These are phyloP conservation scores for Myathropa florea DNA, from an alignment of 2,888 invertebrate genomes.

Conservation along the genomic window DNA sequence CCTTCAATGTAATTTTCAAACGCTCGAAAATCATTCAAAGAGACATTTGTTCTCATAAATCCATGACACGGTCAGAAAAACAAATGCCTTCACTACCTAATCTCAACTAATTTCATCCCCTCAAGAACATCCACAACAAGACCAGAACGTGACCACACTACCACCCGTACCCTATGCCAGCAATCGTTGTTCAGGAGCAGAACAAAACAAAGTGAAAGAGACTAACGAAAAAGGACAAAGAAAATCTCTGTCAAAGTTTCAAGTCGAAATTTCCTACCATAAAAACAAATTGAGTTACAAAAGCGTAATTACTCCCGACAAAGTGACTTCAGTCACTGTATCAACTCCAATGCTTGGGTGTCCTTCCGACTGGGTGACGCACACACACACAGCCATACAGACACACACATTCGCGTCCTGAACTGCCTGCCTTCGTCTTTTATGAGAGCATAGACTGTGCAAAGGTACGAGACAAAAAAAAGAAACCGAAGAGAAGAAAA, in stretches of 20 bases:
- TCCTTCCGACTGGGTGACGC: slow-evolving; percentile 6
- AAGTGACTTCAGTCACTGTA: slow-evolving; percentile 62
- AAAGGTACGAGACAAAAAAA: slow-evolving; percentile 15
- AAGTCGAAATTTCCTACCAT: slow-evolving; percentile 61
- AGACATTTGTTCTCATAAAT: slow-evolving; percentile 4
- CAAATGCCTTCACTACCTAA: slow-evolving; percentile 56
- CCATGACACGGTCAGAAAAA: slow-evolving; percentile 35
- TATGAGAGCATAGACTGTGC: slow-evolving; percentile 1
- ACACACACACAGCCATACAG: not conserved
- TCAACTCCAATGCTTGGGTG: slow-evolving; percentile 30
- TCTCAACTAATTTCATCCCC: slow-evolving; percentile 58
- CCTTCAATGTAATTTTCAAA: not conserved
- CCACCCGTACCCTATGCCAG: not conserved
- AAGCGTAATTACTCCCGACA: slow-evolving; percentile 66
- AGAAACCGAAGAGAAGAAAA: slow-evolving; percentile 18
- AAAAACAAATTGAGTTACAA: slow-evolving; percentile 70
- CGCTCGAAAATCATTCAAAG: not conserved
- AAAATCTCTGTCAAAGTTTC: slow-evolving; percentile 64
- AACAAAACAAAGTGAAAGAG: not conserved
- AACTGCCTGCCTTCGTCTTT: not conserved
- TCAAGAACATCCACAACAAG: slow-evolving; percentile 36
- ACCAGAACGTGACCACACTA: slow-evolving; percentile 8
- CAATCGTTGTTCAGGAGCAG: not conserved
- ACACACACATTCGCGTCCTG: slow-evolving; percentile 1
- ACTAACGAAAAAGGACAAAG: slow-evolving; percentile 18